Conservation (phyloP, 2,113 vertebrate species). For the Coptodon rendalli region DNA sequence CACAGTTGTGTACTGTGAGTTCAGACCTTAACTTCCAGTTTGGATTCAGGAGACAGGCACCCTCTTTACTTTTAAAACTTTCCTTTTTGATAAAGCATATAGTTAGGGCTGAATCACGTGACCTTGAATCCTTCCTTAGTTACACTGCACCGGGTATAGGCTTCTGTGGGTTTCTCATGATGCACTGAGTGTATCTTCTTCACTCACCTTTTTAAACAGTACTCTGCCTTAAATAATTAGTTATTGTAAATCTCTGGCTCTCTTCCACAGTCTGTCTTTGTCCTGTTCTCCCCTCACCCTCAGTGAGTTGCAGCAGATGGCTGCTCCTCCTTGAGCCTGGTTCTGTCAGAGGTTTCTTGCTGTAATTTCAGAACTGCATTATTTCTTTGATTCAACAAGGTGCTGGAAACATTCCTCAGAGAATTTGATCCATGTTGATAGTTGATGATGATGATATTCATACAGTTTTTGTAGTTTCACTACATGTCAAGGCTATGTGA, state of each 20-base stretch:
- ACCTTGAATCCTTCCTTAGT: neutral
- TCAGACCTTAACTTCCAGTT: neutral
- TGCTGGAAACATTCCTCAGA: neutral
- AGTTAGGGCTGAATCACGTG: neutral
- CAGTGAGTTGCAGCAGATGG: rapidly evolving
- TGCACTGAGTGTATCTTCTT: neutral
- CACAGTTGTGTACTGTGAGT: neutral
- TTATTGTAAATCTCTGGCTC: neutral
- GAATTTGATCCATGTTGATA: neutral
- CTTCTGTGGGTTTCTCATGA: neutral
- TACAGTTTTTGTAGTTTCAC: neutral
- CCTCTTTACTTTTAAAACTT: neutral
- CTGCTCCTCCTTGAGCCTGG: neutral
- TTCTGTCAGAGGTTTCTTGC: neutral
- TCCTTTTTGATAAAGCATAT: neutral
- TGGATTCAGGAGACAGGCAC: neutral
- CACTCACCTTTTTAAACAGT: neutral
- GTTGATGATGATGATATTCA: neutral
- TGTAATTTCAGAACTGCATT: neutral
- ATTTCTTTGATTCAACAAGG: neutral
- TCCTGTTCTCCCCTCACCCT: neutral
- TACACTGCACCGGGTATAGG: neutral
- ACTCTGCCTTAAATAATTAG: neutral
- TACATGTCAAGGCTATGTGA: neutral
- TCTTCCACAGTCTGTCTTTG: neutral